Evolutionary conservation across 2,888 invertebrate species (phyloP), one percentile per base, ranked within the genome.

Genomic region (Oegoconia quadripuncta): DNA sequence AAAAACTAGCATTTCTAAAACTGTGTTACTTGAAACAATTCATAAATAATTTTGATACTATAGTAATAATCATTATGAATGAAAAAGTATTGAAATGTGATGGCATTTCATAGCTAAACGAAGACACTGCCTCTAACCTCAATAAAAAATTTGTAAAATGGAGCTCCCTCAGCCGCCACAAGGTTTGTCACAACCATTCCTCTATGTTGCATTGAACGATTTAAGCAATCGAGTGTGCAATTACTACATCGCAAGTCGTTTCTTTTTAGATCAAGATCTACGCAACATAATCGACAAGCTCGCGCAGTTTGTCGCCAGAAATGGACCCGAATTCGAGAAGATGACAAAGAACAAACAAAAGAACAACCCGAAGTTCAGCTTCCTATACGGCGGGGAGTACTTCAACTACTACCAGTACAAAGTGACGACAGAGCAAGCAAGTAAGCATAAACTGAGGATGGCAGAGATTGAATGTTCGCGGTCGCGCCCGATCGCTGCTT

Each of bases 331-430:
- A 76, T 98, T 98, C 86, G 99, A 99, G 88, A 94, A 96, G 86
- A 98, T 98, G 95, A 98, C 98, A 44, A 98, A 98, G 90, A 95
- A 95, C 71, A 98, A 98, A 86, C 98, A 99, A 84, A 95, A 97
- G 81, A 97, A 96, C 73, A 99, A 99, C 83, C 97, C 97, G 3
- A 97, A 97, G 79, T 99, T 99, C 89, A 93, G 95, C 64, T 99
- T 99, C 88, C 90, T 99, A 44, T 98, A 97, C 86, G 98, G 98
- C 52, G 98, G 98, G 39, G 97, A 98, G 68, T 93, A 93, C 87
- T 97, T 93, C 87, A 95, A 95, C 79, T 99, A 99, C 84, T 99
- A 99, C 86, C 97, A 97, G 80, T 97, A 94, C 81, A 95, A 96
- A 91, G 97, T 98, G 62, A 93, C 95, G 37, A 93, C 96, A 41